Base-by-base conservation (phyloP, 2,113 vertebrate species). In the Aphelocoma coerulescens region DNA sequence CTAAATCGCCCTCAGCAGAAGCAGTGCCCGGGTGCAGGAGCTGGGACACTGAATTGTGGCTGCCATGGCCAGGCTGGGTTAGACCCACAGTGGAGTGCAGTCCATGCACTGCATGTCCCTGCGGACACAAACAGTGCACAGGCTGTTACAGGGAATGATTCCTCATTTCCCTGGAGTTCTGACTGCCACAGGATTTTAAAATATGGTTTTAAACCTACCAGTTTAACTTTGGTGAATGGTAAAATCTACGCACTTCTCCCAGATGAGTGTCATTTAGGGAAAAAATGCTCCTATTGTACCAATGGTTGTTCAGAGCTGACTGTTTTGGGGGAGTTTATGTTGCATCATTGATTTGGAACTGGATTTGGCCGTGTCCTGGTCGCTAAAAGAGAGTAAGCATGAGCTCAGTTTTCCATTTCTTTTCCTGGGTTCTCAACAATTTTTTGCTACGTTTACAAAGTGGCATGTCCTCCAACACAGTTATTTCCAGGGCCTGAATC, bases 11-110 rank as follows among this genome's bases (percentile, higher is more conserved):
- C 43, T 71, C 15, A 41, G 59, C 44, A 91, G n/a, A 68, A 67
- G 52, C 15, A 10, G 35, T 28, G 14, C 28, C 32, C 0, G 0
- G 63, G 26, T 46, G 33, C 35, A 57, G 4, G 39, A 75, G 30
- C 44, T 43, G 55, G 6, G 39, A 46, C 11, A 14, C 16, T 12
- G 58, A 37, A 46, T 49, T 22, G 5, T 0, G 39, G 39, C 15
- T 73, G 32, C 17, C 43, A 13, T 0, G 3, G 10, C 68, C 57
- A 43, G 43, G 16, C 7, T 65, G 32, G 61, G 18, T 41, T 24
- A 33, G 35, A 35, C 23, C 30, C 43, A 48, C 49, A 41, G 14
- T 2, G 16, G 5, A 27, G 28, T 7, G 44, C 32, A 52, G n/a
- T 1, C 39, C 33, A 4, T 26, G 7, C 22, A 16, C 37, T 46